phyloP scores from a whole-genome alignment of 2,113 vertebrate species.

The Leiothrix lutea region DNA sequence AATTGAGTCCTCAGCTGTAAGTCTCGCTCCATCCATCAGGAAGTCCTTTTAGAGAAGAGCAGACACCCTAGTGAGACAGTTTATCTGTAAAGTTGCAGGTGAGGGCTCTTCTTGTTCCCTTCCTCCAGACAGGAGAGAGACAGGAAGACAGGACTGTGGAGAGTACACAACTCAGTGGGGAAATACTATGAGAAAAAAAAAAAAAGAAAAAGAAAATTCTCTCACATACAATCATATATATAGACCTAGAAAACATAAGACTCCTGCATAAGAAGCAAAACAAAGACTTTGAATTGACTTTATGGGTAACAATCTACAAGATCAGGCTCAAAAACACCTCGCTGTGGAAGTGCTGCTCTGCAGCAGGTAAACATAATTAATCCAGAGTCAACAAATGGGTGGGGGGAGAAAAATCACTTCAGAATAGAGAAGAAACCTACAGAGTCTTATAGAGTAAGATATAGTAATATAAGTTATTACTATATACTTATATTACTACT shows the following conservation, averaged over 20 bases:
- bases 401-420: neutral
- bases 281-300: neutral
- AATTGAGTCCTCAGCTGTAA: neutral
- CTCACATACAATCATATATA: neutral
- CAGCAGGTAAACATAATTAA: neutral
- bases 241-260: neutral
- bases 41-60: neutral
- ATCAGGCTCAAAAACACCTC: neutral
- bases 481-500: too few relatives aligned
- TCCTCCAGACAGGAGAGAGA: neutral
- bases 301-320: neutral
- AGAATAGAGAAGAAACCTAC: neutral
- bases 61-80: neutral
- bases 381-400: fast-evolving
- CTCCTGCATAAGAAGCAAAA: neutral
- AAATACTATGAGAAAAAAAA: neutral
- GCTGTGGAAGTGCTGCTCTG: neutral
- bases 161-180: neutral
- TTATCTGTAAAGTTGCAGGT: neutral
- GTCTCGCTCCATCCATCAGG: neutral
- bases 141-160: too few relatives aligned
- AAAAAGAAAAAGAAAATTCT: neutral
- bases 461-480: too few relatives aligned
- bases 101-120: neutral
- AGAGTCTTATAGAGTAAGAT: too few relatives aligned